These are phyloP conservation scores for Operophtera brumata DNA, from an alignment of 2,888 invertebrate genomes.

Conservation along the genomic window DNA sequence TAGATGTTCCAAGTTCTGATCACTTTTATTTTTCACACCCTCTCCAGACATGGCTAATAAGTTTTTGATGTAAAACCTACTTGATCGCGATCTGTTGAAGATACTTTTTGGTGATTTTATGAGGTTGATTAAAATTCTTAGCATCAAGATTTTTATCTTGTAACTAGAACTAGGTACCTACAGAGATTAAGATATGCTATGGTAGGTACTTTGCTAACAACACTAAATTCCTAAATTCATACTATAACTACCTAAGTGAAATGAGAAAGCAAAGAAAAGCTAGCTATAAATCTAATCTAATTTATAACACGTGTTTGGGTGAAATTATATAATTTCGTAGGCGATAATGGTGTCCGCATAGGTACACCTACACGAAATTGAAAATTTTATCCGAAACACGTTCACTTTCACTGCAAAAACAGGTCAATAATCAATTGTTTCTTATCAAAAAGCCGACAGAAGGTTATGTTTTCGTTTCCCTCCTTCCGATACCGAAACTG, in stretches of 20 bases:
- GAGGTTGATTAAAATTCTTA: constrained; percentile 35
- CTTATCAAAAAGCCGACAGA: constrained; percentile 26
- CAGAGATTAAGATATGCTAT: neutral
- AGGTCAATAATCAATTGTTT: neutral
- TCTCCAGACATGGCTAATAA: constrained; percentile 48
- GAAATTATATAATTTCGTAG: neutral
- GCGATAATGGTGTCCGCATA: neutral
- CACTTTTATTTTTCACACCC: constrained; percentile 46
- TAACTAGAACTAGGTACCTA: constrained; percentile 8
- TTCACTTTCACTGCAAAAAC: neutral
- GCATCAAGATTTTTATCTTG: constrained; percentile 27
- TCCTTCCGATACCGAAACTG: constrained; percentile 17
- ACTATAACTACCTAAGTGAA: neutral
- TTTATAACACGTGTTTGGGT: constrained; percentile 2
- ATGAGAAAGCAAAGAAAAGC: neutral
- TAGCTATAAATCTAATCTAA: too few species aligned
- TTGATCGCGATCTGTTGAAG: constrained; percentile 13
- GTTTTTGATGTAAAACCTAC: constrained; percentile 18
- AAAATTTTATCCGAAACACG: neutral
- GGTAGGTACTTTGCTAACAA: neutral
- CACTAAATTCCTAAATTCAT: neutral
- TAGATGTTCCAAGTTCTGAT: constrained; percentile 44
- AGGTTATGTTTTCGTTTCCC: constrained; percentile 32
- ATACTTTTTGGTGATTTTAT: constrained; percentile 30
- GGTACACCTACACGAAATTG: neutral